These are phyloP conservation scores for Heliconius congener DNA, from an alignment of 1,140 invertebrate species.

Conservation along the genomic window DNA sequence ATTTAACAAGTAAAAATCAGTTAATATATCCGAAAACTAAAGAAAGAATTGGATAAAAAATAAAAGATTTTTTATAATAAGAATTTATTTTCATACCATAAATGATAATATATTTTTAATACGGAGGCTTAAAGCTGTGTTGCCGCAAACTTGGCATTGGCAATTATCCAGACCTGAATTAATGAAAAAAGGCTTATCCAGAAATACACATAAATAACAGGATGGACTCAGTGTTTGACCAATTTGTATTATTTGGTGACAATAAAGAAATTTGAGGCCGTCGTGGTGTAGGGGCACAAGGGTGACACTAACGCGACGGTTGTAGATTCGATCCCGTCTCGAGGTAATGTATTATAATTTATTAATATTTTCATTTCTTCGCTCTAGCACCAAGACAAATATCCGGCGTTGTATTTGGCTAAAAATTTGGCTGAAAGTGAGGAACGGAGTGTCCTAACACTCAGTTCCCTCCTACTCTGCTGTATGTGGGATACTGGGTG, in stretches of 20 bases:
- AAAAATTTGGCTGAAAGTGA: too few species aligned
- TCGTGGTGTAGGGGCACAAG: too few species aligned
- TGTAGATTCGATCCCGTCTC: too few species aligned
- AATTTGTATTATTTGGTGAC: neutral
- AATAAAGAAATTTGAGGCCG: neutral
- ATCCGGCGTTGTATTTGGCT: too few species aligned
- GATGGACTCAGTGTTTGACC: neutral
- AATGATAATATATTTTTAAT: neutral
- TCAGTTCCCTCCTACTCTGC: too few species aligned
- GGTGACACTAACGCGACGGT: too few species aligned
- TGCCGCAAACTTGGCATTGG: conserved; percentile 9
- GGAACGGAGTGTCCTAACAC: too few species aligned
- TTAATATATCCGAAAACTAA: neutral
- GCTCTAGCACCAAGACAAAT: too few species aligned
- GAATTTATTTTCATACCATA: neutral
- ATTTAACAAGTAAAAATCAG: too few species aligned
- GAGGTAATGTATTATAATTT: too few species aligned
- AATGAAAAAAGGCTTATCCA: neutral
- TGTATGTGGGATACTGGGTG: too few species aligned
- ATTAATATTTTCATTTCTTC: too few species aligned
- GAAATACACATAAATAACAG: conserved; percentile 3
- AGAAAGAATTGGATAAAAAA: neutral
- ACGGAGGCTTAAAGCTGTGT: neutral
- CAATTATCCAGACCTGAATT: conserved; percentile 1
- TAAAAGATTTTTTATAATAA: neutral